Base-by-base conservation (phyloP, 2,888 invertebrate species). In the Drosophila multiciliata region DNA sequence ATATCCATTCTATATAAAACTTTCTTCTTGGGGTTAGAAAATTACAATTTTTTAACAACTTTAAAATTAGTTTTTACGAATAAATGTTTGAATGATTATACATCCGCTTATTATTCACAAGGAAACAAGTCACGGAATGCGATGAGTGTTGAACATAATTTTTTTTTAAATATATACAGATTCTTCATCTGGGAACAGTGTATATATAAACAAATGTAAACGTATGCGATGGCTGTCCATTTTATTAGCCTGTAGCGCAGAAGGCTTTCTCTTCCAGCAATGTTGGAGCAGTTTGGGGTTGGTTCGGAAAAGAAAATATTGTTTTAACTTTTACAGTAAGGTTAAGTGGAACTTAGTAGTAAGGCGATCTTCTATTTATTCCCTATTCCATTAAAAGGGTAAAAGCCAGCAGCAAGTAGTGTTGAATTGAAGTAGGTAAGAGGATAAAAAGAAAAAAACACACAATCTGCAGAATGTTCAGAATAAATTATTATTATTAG, bases 311-410 rank as follows among this genome's bases (percentile, higher is more conserved):
- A 70, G 70, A 89, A 78, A 91, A 91, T 91, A 90, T 91, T 91
- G 84, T 91, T 90, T 90, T 91, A 91, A 89, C 83, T 91, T 84
- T 77, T 79, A 75, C 65, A 38, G 82, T 77, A 40, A 35, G 38
- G 80, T 82, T 84, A 83, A 83, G 78, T 81, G 73, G 55, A 71
- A 65, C 66, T 68, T 67, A 62, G 61, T 60, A 64, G 29, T 57
- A 65, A 62, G 57, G 35, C 49, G 45, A 35, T 54, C 20, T 48
- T 53, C 35, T 52, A 59, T 60, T 58, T 66, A 60, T 32, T 42
- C 32, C 57, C 20, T n/a, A 9, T 42, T 32, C 9, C 40, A 15
- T 3, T 20, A 32, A 32, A 57, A 42, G 29, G 40, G 26, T 26
- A 23, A 54, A 26, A 36, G 55, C 55, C 55, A 38, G 26, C 8